Conservation (phyloP, 92 coral and sea anemone species). For the Virgularia gustaviana region DNA sequence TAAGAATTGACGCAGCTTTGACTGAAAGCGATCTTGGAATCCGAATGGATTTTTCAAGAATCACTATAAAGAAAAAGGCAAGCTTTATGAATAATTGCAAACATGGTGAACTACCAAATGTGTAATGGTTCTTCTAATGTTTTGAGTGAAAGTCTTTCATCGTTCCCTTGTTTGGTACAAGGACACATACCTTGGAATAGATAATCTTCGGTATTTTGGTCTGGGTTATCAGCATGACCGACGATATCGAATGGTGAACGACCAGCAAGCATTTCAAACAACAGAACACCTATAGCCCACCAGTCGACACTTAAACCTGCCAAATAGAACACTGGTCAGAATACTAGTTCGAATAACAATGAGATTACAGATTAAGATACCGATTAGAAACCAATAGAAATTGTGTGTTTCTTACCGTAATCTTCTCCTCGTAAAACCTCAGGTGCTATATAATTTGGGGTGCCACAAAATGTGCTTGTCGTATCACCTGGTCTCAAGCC, state of each 20-base stretch:
- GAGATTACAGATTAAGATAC: too few species aligned
- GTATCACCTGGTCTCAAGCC: slow-evolving; percentile 95
- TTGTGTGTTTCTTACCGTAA: slow-evolving; percentile 82
- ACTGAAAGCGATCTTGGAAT: slow-evolving; percentile 97
- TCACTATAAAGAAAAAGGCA: slow-evolving; percentile 55
- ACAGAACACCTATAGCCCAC: slow-evolving; percentile 97
- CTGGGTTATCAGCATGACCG: slow-evolving; percentile 95
- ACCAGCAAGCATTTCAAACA: slow-evolving; percentile 98
- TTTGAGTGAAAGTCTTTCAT: background rate
- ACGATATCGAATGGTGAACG: slow-evolving; percentile 98
- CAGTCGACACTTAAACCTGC: slow-evolving; percentile 91
- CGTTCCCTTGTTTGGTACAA: background rate
- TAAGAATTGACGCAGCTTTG: slow-evolving; percentile 96
- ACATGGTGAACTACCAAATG: background rate
- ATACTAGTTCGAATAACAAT: too few species aligned
- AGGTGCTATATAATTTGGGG: slow-evolving; percentile 99
- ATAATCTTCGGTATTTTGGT: slow-evolving; percentile 95
- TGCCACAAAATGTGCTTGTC: slow-evolving; percentile 98
- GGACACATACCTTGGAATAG: slow-evolving; percentile 79
- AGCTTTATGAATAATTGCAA: background rate
- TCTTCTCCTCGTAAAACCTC: slow-evolving; percentile 97
- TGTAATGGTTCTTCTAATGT: too few species aligned
- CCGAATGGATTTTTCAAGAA: slow-evolving; percentile 94
- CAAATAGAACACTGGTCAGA: too few species aligned
- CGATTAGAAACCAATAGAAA: background rate